These are phyloP conservation scores for Drosophila picticornis DNA, from an alignment of 2,888 invertebrate species.

Conservation along the genomic window DNA sequence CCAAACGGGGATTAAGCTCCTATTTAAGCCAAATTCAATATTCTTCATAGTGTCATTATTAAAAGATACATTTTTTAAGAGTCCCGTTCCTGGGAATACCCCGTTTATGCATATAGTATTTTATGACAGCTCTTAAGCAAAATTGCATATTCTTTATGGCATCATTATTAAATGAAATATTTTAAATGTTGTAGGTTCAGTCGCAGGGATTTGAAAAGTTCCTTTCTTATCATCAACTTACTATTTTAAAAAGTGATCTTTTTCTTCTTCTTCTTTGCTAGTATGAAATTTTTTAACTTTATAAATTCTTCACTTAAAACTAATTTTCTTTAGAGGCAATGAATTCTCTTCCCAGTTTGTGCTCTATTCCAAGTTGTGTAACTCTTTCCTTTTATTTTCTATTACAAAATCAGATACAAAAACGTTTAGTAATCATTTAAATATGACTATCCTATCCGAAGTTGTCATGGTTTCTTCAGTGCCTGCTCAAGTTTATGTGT, in stretches of 20 bases:
- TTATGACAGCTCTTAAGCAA: neutral
- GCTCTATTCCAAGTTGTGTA: neutral
- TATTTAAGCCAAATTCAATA: neutral
- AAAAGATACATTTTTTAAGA: neutral
- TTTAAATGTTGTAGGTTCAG: neutral
- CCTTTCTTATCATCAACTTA: neutral
- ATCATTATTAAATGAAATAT: neutral
- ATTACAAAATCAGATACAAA: neutral
- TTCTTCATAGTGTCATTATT: neutral
- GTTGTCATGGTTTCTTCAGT: neutral
- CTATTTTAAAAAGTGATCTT: neutral
- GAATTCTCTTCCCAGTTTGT: fast-evolving
- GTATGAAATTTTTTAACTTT: neutral
- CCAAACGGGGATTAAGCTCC: neutral
- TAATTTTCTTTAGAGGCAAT: neutral
- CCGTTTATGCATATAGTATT: fast-evolving
- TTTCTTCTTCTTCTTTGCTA: neutral
- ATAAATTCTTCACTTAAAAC: neutral
- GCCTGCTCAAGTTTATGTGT: neutral
- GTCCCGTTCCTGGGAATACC: neutral
- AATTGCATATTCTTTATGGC: neutral
- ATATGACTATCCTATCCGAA: neutral
- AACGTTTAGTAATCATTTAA: neutral
- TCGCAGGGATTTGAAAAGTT: fast-evolving
- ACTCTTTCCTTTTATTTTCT: neutral